A percentile compares a stretch with the other conserved stretches of the same genome.
Evolutionary conservation across 1,140 invertebrate genomes (phyloP).

Genomic region (Saccostrea echinata): DNA sequence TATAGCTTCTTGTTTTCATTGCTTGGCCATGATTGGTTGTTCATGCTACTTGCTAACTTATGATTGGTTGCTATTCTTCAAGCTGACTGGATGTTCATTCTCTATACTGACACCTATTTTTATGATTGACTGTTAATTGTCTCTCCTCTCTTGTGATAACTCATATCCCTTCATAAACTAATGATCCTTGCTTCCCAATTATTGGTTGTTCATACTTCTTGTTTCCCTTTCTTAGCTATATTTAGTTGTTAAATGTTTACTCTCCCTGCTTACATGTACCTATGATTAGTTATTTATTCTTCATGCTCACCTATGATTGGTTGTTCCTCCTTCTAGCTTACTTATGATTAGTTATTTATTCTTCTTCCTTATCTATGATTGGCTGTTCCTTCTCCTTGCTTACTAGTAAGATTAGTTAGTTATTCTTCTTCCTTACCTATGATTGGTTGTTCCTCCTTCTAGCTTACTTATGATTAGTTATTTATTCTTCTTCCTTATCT

Average conservation of each 20-base stretch:
- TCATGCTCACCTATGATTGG: background rate
- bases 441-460: background rate
- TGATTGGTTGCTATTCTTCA: background rate
- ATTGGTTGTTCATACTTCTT: background rate
- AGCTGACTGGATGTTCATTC: too few relatives aligned
- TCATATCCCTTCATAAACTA: too few relatives aligned
- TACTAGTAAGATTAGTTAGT: conserved; percentile 52
- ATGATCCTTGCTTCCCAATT: too few relatives aligned
- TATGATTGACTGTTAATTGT: conserved; percentile 50
- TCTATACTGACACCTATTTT: conserved; percentile 38
- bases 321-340: too few relatives aligned
- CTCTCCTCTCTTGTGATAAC: too few relatives aligned
- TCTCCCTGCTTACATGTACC: conserved; percentile 64
- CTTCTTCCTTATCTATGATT: background rate
- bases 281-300: background rate
- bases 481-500: background rate
- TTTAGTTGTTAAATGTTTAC: conserved; percentile 42
- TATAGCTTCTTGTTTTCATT: too few relatives aligned
- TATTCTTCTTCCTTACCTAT: background rate
- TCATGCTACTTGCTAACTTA: too few relatives aligned
- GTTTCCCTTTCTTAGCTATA: background rate
- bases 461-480: too few relatives aligned
- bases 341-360: too few relatives aligned
- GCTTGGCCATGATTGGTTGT: too few relatives aligned
- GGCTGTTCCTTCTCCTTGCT: conserved; percentile 57